phyloP scores from a whole-genome alignment of 2,797 vertebrate species.

The Eulemur rubriventer region DNA sequence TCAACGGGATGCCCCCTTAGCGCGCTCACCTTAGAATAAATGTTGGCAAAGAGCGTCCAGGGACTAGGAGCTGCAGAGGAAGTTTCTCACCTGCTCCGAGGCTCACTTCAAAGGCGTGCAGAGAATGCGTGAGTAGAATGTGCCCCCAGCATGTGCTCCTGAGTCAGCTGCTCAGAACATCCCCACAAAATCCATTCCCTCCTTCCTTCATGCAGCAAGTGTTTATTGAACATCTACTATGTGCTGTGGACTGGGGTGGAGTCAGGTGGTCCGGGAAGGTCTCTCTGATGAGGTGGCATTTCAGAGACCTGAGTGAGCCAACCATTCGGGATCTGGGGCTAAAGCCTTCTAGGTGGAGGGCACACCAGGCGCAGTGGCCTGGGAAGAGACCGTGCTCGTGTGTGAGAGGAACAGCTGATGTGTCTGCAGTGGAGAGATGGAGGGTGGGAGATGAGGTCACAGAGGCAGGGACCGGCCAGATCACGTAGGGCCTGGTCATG shows the following conservation, averaged over 20 bases:
- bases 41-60: not conserved
- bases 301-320: not conserved
- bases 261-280: not conserved
- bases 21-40: rapidly evolving
- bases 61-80: not conserved
- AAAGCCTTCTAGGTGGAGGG: not conserved
- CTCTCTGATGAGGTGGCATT: not conserved
- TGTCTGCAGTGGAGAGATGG: not conserved
- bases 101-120: not conserved
- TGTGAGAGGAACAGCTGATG: not conserved
- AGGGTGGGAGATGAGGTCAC: not conserved
- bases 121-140: rapidly evolving
- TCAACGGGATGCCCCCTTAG: rapidly evolving
- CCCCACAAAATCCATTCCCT: not conserved
- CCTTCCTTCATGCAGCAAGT: rapidly evolving
- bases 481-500: not conserved
- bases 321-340: not conserved
- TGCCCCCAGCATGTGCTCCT: rapidly evolving
- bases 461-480: not conserved
- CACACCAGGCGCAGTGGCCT: not conserved
- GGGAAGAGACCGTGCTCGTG: rapidly evolving
- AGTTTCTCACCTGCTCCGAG: not conserved
- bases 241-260: rapidly evolving
- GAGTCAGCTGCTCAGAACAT: not conserved
- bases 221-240: not conserved